These are phyloP conservation scores for Amblyopsis hoosieri DNA, from an alignment of 2,797 vertebrate species.

Conservation along the genomic window DNA sequence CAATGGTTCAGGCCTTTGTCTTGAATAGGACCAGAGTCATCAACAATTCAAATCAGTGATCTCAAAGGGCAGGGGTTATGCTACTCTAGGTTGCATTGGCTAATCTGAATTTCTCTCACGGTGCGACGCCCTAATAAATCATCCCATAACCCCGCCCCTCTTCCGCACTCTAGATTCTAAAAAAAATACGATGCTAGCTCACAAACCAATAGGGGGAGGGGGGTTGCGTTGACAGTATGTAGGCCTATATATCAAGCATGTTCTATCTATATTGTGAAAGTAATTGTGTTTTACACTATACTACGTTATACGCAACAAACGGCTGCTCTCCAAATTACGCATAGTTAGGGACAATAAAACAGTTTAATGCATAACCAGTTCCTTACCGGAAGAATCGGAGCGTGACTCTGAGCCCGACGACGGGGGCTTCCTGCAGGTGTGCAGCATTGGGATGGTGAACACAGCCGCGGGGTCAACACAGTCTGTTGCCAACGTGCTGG, in stretches of 20 bases:
- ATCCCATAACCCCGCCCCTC: slow-evolving; percentile 44
- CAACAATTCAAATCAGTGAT: slow-evolving; percentile 39
- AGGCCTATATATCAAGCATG: slow-evolving; percentile 22
- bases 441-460: slow-evolving; percentile 81
- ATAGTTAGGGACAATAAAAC: slow-evolving; percentile 59
- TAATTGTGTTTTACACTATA: slow-evolving; percentile 41
- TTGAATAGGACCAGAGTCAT: slow-evolving; percentile 23
- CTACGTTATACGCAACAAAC: not conserved
- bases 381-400: slow-evolving; percentile 96
- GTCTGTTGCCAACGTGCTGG: slow-evolving; percentile 62
- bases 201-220: slow-evolving; percentile 38
- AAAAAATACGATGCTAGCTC: slow-evolving; percentile 19
- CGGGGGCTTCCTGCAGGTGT: slow-evolving; percentile 81
- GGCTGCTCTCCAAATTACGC: slow-evolving; percentile 51
- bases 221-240: not conserved
- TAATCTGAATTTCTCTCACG: slow-evolving; percentile 43
- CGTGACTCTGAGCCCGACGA: slow-evolving; percentile 94
- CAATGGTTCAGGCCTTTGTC: slow-evolving; percentile 43
- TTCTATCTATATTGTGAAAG: not conserved
- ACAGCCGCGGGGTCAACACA: slow-evolving; percentile 89
- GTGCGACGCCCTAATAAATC: slow-evolving; percentile 49
- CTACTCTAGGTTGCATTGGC: slow-evolving; percentile 21
- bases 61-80: slow-evolving; percentile 15
- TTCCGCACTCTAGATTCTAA: slow-evolving; percentile 56
- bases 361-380: slow-evolving; percentile 40